Evolutionary conservation across 1,140 invertebrate genomes (phyloP).

Genomic region (Euschistus heros): DNA sequence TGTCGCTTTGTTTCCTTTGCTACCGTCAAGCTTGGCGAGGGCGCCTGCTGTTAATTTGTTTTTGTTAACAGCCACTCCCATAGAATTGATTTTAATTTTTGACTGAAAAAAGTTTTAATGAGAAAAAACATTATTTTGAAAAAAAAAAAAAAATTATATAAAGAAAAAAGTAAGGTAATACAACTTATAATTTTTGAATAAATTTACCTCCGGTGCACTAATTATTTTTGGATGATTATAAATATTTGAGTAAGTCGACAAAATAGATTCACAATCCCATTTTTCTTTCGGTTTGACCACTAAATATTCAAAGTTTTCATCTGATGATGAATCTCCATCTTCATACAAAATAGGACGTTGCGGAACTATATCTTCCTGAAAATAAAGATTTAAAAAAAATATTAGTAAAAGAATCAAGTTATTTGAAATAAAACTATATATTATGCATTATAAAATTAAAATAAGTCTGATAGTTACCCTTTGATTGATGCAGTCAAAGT

Average conservation of each 20-base stretch:
- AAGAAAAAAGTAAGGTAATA: background rate
- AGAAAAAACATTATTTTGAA: background rate
- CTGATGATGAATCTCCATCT: conserved; percentile 26
- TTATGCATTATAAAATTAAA: background rate
- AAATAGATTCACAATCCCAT: conserved; percentile 90
- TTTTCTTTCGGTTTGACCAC: conserved; percentile 54
- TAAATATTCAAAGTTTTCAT: conserved; percentile 46
- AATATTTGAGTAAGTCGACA: conserved; percentile 79
- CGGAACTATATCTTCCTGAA: conserved; percentile 9
- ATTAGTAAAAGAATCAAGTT: background rate
- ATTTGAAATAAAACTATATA: background rate
- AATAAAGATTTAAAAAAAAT: conserved; percentile 1
- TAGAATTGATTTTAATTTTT: conserved; percentile 60
- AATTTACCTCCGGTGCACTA: conserved; percentile 53
- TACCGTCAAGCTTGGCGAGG: conserved; percentile 50
- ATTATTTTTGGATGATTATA: conserved; percentile 88
- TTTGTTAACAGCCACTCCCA: conserved; percentile 54
- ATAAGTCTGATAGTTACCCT: background rate
- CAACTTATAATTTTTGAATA: background rate
- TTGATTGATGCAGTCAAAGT: background rate
- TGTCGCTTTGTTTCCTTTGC: conserved; percentile 38
- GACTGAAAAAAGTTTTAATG: background rate
- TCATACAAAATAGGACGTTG: conserved; percentile 8
- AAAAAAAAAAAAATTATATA: background rate
- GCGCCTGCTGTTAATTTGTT: conserved; percentile 55